These are phyloP conservation scores for Pedetes capensis DNA, from an alignment of 2,113 vertebrate genomes.

Conservation along the genomic window DNA sequence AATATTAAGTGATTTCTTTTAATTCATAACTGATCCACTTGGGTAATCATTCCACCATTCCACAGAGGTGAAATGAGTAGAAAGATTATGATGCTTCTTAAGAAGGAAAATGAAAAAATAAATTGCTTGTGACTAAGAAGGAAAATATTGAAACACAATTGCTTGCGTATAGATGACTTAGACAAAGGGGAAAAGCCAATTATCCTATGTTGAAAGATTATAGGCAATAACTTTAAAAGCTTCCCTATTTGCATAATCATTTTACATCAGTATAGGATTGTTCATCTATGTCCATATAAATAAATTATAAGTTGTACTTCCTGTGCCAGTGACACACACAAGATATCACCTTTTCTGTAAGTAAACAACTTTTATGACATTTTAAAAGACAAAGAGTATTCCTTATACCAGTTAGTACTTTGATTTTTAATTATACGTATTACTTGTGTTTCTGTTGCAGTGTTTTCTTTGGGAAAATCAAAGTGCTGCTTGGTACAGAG, in stretches of 20 bases:
- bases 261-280: conserved; percentile 6
- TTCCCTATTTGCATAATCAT: conserved; percentile 40
- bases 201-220: conserved; percentile 42
- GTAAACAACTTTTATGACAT: conserved; percentile 11
- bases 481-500: conserved; percentile 10
- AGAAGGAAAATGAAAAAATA: conserved; percentile 53
- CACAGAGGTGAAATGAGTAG: conserved; percentile 42
- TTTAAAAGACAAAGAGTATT: conserved; percentile 21
- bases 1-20: conserved; percentile 50
- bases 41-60: conserved; percentile 33
- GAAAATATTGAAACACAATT: conserved; percentile 43
- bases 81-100: conserved; percentile 59
- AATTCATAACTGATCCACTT: conserved; percentile 29
- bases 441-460: not conserved
- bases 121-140: conserved; percentile 63
- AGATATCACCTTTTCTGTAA: not conserved
- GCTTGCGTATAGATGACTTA: conserved; percentile 22
- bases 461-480: conserved; percentile 43
- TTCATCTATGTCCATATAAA: conserved; percentile 20
- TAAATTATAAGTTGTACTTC: not conserved
- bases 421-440: conserved; percentile 39
- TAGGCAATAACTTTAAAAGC: conserved; percentile 43
- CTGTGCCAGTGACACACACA: not conserved
- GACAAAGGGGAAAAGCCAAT: conserved; percentile 53
- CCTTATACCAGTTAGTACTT: not conserved